Evolutionary conservation across 2,113 vertebrate species (phyloP).

Genomic region (Baryphthengus martii): DNA sequence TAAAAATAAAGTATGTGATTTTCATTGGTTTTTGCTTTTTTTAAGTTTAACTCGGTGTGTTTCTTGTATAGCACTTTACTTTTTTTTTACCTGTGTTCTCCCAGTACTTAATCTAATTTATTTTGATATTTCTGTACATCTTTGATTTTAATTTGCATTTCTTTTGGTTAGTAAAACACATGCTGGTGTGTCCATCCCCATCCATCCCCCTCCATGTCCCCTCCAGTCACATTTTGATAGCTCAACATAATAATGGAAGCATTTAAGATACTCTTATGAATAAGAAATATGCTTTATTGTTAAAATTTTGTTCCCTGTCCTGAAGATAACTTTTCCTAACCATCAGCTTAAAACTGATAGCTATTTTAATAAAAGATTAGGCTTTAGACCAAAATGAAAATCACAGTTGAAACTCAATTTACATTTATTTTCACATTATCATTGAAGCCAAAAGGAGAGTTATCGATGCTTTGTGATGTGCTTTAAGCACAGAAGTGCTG

Average conservation of each 20-base stretch:
- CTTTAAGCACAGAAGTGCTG: not conserved
- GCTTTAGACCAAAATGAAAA: conserved; percentile 1
- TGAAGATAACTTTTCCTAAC: conserved; percentile 7
- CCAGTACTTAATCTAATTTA: conserved; percentile 8
- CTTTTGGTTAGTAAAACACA: not conserved
- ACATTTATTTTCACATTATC: not conserved
- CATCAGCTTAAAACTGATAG: not conserved
- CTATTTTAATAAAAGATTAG: conserved; percentile 23
- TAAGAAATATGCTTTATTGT: not conserved
- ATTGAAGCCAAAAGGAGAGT: not conserved
- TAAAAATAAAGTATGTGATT: conserved; percentile 65
- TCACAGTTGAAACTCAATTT: not conserved
- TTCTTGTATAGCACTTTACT: conserved; percentile 30
- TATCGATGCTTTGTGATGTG: not conserved
- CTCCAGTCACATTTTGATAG: not conserved
- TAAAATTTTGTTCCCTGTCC: conserved; percentile 6
- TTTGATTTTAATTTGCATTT: conserved; percentile 23
- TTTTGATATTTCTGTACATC: conserved; percentile 27
- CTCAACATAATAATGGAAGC: not conserved
- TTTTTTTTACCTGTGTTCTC: conserved; percentile 60
- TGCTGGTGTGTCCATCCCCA: not conserved
- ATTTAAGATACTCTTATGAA: not conserved
- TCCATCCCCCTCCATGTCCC: not conserved
- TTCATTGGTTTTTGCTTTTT: conserved; percentile 65
- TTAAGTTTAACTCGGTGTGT: conserved; percentile 68